Conservation (phyloP, 2,797 vertebrate genomes). For the Sebastes nivosus region DNA sequence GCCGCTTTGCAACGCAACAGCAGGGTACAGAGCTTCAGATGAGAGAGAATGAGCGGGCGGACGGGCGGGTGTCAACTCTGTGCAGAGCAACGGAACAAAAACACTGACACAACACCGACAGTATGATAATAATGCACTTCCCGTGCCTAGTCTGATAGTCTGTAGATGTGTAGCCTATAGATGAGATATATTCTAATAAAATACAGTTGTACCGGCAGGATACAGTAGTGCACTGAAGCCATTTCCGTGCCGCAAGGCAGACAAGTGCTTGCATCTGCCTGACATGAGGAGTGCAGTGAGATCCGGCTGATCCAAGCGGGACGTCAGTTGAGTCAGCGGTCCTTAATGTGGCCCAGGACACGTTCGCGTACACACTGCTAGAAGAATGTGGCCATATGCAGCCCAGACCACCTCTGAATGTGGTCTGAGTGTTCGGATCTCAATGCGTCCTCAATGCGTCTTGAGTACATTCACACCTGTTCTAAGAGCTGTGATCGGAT, state of each 20-base stretch:
- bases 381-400: too few species aligned
- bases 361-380: too few species aligned
- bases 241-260: neutral
- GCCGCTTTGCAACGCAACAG: neutral
- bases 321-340: too few species aligned
- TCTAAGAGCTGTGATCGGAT: too few species aligned
- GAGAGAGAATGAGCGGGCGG: neutral
- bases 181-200: neutral
- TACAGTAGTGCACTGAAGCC: neutral
- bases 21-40: neutral
- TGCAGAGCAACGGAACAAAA: neutral
- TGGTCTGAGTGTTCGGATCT: too few species aligned
- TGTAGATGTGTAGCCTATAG: neutral
- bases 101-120: accelerated
- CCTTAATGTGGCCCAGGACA: too few species aligned
- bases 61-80: neutral
- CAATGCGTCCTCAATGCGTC: too few species aligned
- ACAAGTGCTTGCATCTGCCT: too few species aligned
- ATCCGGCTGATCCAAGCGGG: too few species aligned
- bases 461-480: too few species aligned
- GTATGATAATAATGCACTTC: neutral
- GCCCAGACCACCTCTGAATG: too few species aligned
- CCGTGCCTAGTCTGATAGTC: neutral
- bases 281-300: too few species aligned
- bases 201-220: neutral